These are phyloP conservation scores for Smittia aterrima DNA, from an alignment of 2,888 invertebrate genomes.

Conservation along the genomic window DNA sequence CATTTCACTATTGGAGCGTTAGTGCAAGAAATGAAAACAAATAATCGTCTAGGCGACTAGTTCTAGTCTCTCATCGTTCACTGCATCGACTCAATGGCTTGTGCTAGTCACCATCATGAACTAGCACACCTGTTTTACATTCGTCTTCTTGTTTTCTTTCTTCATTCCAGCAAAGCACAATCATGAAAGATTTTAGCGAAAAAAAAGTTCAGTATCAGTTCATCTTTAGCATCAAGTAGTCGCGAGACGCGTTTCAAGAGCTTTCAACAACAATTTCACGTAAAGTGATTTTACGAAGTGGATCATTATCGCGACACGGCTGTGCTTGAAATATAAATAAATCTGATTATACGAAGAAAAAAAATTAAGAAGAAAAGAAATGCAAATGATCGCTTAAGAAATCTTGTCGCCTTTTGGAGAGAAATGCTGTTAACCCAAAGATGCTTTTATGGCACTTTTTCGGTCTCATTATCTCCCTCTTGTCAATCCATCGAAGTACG, in stretches of 20 bases:
- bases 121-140: conserved; percentile 18
- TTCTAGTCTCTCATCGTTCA: neutral
- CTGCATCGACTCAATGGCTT: no score
- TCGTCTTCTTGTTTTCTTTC: conserved; percentile 3
- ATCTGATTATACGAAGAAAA: conserved; percentile 7
- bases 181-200: conserved; percentile 7
- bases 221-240: neutral
- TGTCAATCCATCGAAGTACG: neutral
- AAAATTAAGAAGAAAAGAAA: conserved; percentile 10
- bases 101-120: neutral
- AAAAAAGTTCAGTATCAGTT: conserved; percentile 2
- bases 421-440: conserved; percentile 35
- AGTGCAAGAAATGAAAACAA: conserved; percentile 17
- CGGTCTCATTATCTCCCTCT: conserved; percentile 13
- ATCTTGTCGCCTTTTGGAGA: neutral
- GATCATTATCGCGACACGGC: conserved; percentile 5
- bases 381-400: conserved; percentile 20
- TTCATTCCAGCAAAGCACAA: neutral
- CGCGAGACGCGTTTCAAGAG: neutral
- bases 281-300: conserved; percentile 19
- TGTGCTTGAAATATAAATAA: conserved; percentile 20
- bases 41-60: conserved; percentile 5
- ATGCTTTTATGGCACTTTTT: conserved; percentile 40
- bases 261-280: neutral
- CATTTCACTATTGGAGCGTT: conserved; percentile 15